These are phyloP conservation scores for Rafetus swinhoei DNA, from an alignment of 2,113 vertebrate species.

Conservation along the genomic window DNA sequence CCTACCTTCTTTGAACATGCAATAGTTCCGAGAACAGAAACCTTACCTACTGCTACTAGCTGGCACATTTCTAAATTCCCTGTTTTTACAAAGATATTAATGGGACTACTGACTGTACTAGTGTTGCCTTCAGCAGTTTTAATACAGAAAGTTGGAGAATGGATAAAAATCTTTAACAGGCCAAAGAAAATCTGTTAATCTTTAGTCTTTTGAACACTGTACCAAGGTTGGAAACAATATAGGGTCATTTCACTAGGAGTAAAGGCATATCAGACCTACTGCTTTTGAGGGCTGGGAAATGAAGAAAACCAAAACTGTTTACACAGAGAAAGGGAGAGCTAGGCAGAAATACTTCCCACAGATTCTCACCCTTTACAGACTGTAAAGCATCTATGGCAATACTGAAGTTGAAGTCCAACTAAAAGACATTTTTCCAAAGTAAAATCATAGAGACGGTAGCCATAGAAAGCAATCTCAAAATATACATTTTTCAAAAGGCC, in stretches of 20 bases:
- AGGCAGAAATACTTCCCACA: background rate
- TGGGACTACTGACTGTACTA: background rate
- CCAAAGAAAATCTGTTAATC: background rate
- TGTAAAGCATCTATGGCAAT: background rate
- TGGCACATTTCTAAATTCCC: background rate
- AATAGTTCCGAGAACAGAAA: background rate
- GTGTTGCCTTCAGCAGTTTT: background rate
- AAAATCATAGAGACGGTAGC: background rate
- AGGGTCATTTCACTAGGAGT: background rate
- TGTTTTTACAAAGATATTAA: background rate
- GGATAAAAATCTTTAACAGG: background rate
- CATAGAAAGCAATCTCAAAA: slow-evolving; percentile 9
- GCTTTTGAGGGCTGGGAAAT: background rate
- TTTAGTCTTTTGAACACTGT: background rate
- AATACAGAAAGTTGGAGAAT: slow-evolving; percentile 23
- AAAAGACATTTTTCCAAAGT: background rate
- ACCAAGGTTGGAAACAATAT: slow-evolving; percentile 11
- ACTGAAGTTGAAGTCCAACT: background rate
- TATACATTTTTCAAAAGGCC: background rate
- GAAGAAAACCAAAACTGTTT: background rate
- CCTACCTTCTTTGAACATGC: slow-evolving; percentile 17
- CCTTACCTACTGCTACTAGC: background rate
- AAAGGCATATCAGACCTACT: background rate
- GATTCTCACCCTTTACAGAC: background rate
- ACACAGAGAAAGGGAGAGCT: slow-evolving; percentile 16